phyloP scores from a whole-genome alignment of 2,888 invertebrate species.

The Callyntrura sp. region DNA sequence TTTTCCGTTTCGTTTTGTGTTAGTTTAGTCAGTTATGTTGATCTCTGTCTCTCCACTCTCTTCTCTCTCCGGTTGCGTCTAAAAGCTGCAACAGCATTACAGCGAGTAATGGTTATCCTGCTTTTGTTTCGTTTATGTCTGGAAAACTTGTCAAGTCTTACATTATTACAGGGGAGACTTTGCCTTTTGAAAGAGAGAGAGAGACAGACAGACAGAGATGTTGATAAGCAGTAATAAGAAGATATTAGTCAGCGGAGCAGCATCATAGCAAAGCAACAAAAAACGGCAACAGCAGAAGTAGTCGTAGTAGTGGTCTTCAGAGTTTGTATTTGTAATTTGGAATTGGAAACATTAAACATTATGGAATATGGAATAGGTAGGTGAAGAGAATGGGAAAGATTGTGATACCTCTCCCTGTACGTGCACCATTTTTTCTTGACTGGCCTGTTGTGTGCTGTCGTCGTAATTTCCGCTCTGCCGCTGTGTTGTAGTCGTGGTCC shows the following conservation, averaged over 20 bases:
- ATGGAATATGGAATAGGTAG: conserved; percentile 36
- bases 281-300: background rate
- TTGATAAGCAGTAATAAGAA: conserved; percentile 41
- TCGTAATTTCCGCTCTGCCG: conserved; percentile 29
- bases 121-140: conserved; percentile 9
- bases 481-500: background rate
- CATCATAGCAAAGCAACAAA: background rate
- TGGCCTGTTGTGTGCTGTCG: background rate
- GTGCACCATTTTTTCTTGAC: background rate
- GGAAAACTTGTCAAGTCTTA: conserved; percentile 18
- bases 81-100: background rate
- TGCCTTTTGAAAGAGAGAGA: background rate
- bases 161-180: background rate
- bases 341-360: too few relatives aligned
- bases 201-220: background rate
- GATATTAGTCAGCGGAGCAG: background rate
- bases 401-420: background rate
- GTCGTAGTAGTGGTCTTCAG: background rate
- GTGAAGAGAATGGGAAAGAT: background rate
- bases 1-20: background rate
- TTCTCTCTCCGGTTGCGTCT: background rate
- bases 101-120: conserved; percentile 5
- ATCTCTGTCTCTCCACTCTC: background rate
- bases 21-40: background rate
- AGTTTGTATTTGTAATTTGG: conserved; percentile 6